Base-by-base conservation (phyloP, 2,888 invertebrate species). In the Petrolisthes manimaculis region DNA sequence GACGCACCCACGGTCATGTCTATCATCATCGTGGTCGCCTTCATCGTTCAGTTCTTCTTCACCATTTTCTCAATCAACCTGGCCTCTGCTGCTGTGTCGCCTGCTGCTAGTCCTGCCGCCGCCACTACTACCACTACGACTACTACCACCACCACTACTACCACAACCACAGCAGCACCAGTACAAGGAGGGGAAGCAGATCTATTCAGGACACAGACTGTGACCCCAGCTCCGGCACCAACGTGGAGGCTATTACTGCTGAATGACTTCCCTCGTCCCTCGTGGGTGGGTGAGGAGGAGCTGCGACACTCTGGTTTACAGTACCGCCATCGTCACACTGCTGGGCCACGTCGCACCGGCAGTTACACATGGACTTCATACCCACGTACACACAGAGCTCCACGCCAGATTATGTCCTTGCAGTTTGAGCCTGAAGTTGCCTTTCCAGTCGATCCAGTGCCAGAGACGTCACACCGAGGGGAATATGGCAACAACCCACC, bases 21-120 rank as follows among this genome's bases (percentile, higher is more conserved):
- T 51, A 14, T 71, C 37, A 69, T 88, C 51, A 54, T 88, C 24
- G 75, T 88, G 5, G 37, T 80, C 74, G 74, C 84, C 61, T 88
- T 88, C 84, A 80, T 88, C 67, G n/a, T 88, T 5, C 88, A 88
- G 81, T 88, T 88, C 74, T 88, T 80, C 80, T 88, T 84, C 80
- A 88, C 88, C 4, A 53, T 88, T 8, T 53, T 87, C 2, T 78
- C 87, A 5, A 21, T 86, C 61, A 86, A 80, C 24, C 79, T 83
- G 24, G 77, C 81, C n/a, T 53, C 55, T 8, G 79, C 53, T 37
- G 53, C 71, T 6, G 54, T 83, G 6, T 12, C 67, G n/a, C 83
- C 87, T 6, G 37, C 83, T 14, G 8, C 77, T 12, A 1, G 56
- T 5, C 53, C 83, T 18, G 51, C 86, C 51, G 61, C 88, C 3